Base-by-base conservation (phyloP, 2,888 invertebrate genomes). In the Ormyrus pomaceus region DNA sequence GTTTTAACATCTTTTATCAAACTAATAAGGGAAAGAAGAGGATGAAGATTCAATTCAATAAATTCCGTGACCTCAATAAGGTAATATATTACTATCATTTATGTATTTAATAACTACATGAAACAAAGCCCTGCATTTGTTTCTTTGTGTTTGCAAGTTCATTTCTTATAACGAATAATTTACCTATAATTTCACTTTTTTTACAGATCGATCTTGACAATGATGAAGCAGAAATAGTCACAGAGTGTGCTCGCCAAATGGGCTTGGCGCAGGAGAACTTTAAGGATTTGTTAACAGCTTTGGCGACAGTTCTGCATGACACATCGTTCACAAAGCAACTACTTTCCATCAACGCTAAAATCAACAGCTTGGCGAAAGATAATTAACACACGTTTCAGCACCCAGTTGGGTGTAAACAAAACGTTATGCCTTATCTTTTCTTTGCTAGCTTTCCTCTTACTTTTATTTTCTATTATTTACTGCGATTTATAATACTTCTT, bases 1-100 rank as follows among this genome's bases (percentile, higher is more conserved):
- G 82, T 53, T 95, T 97, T 88, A 96, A 96, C 0, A 92, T 96
- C 82, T 97, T 97, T 91, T 95, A 95, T 88, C 95, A 95, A 88
- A 94, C 94, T 72, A 92, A 93, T 81, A 93, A 94, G 79, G 91
- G 90, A 48, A 95, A 95, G 85, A 92, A 93, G 83, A 94, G 95
- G 87, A 92, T 94, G 78, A 96, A 96, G 90, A 93, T 96, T 89
- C 94, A 94, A 87, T 96, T 97, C 89, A 93, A 92, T 84, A 92
- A 93, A 80, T 95, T 96, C 86, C 91, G 91, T 84, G 93, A 93
- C 86, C 89, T 92, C 70, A 88, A 91, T 70, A 93, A 93, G 91
- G 95, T 80, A 62, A 34, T 64, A 51, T 50, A 58, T 8, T 56
- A 19, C 19, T 53, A 5, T 19, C 19, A 19, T 19, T 19, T 19